phyloP scores from a whole-genome alignment of 2,113 vertebrate genomes.

The Cololabis saira region DNA sequence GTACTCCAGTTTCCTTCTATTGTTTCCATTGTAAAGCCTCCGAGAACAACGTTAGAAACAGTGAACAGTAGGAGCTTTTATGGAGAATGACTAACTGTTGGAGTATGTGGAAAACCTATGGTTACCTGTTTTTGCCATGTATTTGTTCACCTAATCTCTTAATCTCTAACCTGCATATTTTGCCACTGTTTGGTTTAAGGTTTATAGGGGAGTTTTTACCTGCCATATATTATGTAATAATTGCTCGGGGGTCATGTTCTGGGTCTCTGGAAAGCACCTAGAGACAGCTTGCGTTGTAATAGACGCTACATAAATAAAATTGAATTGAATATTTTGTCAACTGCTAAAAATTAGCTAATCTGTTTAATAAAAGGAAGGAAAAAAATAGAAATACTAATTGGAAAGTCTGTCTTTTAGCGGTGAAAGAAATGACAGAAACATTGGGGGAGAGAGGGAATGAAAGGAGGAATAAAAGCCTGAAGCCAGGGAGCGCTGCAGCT shows the following conservation, averaged over 20 bases:
- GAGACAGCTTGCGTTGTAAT: no score
- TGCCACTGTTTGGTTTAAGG: no score
- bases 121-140: conserved; percentile 15
- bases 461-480: conserved; percentile 16
- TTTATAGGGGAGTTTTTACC: no score
- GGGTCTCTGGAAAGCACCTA: no score
- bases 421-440: background rate
- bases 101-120: conserved; percentile 31
- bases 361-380: no score
- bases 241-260: no score
- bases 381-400: background rate
- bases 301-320: no score
- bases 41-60: conserved; percentile 42
- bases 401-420: background rate
- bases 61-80: conserved; percentile 48
- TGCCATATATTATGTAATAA: no score
- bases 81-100: conserved; percentile 43
- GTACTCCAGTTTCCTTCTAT: conserved; percentile 58
- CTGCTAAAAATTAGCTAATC: no score
- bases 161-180: background rate
- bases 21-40: conserved; percentile 47
- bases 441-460: conserved; percentile 21
- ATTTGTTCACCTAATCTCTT: background rate
- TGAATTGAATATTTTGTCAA: no score
- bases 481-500: conserved; percentile 50